Conservation (phyloP, 2,113 vertebrate species). For the Corythornis vintsioides region DNA sequence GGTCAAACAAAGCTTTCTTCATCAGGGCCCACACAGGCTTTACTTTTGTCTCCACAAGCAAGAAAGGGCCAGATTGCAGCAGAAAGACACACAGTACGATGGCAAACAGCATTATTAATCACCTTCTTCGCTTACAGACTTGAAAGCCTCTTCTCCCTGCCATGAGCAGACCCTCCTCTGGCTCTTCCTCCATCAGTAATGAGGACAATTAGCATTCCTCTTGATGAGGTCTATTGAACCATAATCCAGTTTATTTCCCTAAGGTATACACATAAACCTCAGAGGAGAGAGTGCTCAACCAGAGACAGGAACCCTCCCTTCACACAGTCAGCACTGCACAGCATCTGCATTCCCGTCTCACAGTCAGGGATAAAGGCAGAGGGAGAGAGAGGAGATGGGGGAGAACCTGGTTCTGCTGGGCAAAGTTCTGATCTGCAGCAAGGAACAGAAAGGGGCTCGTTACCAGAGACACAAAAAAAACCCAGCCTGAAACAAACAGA, state of each 20-base stretch:
- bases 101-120: not conserved
- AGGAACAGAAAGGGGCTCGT: not conserved
- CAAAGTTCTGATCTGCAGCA: not conserved
- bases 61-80: not conserved
- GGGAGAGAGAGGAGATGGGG: no score
- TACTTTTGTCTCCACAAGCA: not conserved
- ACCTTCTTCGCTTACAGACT: not conserved
- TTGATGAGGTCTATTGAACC: not conserved
- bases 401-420: not conserved
- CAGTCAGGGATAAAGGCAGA: rapidly evolving
- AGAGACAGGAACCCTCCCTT: not conserved
- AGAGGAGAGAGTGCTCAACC: not conserved
- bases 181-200: not conserved
- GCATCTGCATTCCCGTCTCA: not conserved
- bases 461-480: not conserved
- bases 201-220: not conserved
- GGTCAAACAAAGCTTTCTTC: not conserved
- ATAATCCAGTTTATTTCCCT: not conserved
- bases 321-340: no score
- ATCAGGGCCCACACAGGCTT: not conserved
- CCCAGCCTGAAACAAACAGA: not conserved
- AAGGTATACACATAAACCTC: not conserved
- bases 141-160: not conserved
- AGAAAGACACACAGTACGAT: not conserved
- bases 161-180: not conserved